Conservation (phyloP, 2,797 vertebrate species). For the Nyctalus aviator region DNA sequence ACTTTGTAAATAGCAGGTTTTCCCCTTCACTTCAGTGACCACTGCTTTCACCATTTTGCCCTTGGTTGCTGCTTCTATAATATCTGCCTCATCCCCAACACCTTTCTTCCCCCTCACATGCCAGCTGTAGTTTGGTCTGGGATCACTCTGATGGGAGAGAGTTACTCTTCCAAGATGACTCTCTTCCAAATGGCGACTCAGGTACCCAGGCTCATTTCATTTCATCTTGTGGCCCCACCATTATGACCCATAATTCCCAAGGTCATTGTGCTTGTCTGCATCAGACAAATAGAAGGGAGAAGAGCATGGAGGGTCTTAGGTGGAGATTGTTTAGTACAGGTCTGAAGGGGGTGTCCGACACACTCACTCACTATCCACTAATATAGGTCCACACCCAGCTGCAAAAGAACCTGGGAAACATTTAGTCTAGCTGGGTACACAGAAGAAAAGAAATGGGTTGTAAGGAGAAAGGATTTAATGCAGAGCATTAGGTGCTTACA, state of each 20-base stretch:
- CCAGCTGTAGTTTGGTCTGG: not conserved
- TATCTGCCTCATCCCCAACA: not conserved
- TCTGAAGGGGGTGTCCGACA: not conserved
- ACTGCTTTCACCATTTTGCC: not conserved
- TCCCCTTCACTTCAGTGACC: not conserved
- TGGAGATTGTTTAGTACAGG: not conserved
- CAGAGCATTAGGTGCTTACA: not conserved
- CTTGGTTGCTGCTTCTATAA: not conserved
- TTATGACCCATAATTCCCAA: not conserved
- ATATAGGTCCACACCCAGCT: not conserved
- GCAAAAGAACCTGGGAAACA: not conserved
- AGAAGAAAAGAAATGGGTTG: conserved; percentile 19
- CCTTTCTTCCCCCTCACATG: not conserved
- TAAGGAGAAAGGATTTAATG: not conserved
- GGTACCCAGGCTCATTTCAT: not conserved
- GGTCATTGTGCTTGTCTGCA: not conserved
- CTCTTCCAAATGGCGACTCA: not conserved
- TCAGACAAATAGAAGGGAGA: not conserved
- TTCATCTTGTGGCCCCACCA: not conserved
- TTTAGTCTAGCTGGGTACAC: not conserved
- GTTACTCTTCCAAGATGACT: not conserved
- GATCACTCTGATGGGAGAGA: not conserved
- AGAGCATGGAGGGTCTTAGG: not conserved
- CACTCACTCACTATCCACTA: not conserved
- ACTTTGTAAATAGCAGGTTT: not conserved